Conservation (phyloP, 1,140 invertebrate genomes). For the Nebria ingens region DNA sequence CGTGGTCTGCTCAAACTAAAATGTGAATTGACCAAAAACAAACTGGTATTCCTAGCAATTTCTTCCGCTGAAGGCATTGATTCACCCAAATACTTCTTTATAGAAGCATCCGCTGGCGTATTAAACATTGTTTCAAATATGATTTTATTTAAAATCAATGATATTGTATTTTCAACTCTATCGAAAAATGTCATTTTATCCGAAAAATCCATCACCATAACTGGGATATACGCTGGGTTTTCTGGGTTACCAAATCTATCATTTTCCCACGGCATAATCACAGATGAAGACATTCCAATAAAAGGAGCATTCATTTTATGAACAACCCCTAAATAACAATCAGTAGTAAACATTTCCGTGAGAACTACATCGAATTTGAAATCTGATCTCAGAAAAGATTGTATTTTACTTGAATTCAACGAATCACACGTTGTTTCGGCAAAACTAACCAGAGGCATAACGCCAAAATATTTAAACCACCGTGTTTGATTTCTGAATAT, state of each 20-base stretch:
- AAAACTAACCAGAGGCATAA: slow-evolving; percentile 12
- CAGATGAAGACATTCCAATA: slow-evolving; percentile 23
- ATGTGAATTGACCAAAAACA: slow-evolving; percentile 51
- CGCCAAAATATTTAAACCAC: not conserved
- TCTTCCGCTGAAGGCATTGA: slow-evolving; percentile 45
- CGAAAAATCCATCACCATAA: slow-evolving; percentile 35
- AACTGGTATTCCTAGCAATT: slow-evolving; percentile 41
- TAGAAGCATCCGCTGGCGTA: slow-evolving; percentile 19
- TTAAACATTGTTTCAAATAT: slow-evolving; percentile 5
- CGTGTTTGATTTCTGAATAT: not conserved
- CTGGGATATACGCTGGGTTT: slow-evolving; percentile 26
- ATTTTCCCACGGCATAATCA: slow-evolving; percentile 21
- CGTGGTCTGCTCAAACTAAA: slow-evolving; percentile 43
- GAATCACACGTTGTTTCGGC: slow-evolving; percentile 20
- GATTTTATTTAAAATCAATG: slow-evolving; percentile 14
- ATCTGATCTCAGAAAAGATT: slow-evolving; percentile 18
- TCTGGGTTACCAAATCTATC: slow-evolving; percentile 20
- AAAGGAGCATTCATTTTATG: slow-evolving; percentile 22
- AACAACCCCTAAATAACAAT: slow-evolving; percentile 25
- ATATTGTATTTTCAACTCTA: slow-evolving; percentile 33
- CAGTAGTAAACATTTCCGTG: slow-evolving; percentile 24
- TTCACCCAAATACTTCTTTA: slow-evolving; percentile 28
- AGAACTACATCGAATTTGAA: slow-evolving; percentile 25
- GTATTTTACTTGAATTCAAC: slow-evolving; percentile 16
- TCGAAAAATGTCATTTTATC: slow-evolving; percentile 37